Percentiles rank a stretch among this genome's conserved stretches.
Conservation (phyloP, 64 coral and sea anemone genomes). For the Dendrophyllia cribrosa region DNA sequence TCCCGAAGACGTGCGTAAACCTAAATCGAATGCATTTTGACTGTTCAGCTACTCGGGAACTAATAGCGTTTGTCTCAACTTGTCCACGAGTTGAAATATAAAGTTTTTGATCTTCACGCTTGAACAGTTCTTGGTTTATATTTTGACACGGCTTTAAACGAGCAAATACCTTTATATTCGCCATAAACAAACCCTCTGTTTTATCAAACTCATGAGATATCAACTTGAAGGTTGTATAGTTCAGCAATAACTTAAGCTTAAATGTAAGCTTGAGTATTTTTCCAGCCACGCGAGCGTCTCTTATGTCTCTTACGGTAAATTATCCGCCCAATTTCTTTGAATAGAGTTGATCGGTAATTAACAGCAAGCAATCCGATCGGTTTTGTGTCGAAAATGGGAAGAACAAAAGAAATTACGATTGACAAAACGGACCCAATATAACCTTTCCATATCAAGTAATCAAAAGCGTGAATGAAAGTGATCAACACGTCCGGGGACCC, state of each 20-base stretch:
- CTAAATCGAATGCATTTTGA: conserved; percentile 39
- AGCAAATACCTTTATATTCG: conserved; percentile 70
- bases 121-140: conserved; percentile 15
- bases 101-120: conserved; percentile 29
- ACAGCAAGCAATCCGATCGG: not conserved
- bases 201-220: not conserved
- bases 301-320: not conserved
- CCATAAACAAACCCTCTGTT: conserved; percentile 38
- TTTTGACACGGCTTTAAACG: conserved; percentile 41
- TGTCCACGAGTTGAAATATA: conserved; percentile 1
- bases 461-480: too few relatives aligned
- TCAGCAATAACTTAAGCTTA: too few relatives aligned
- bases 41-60: not conserved
- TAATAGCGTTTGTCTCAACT: not conserved
- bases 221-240: too few relatives aligned
- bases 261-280: too few relatives aligned
- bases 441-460: conserved; percentile 15
- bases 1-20: conserved; percentile 29
- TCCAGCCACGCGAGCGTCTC: not conserved
- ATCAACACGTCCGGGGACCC: too few relatives aligned
- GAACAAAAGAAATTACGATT: conserved; percentile 39
- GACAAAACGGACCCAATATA: not conserved
- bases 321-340: conserved; percentile 19
- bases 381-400: conserved; percentile 16
- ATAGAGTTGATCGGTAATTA: conserved; percentile 15